Evolutionary conservation across 2,888 invertebrate genomes (phyloP), one percentile per base, ranked within the genome.

Genomic region (Ormyrus labotus): DNA sequence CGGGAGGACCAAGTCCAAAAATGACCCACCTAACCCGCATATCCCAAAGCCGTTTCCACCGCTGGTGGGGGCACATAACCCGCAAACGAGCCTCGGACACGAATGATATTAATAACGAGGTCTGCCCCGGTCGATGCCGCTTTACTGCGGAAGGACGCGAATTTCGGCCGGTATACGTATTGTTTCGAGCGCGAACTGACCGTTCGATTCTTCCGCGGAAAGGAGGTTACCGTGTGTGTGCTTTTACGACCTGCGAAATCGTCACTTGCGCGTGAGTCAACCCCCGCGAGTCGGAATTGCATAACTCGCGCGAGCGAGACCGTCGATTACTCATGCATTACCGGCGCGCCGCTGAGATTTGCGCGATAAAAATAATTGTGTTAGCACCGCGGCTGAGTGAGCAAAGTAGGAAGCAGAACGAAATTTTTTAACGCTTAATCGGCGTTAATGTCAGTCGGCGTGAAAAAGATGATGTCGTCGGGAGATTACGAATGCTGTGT

Each of bases 81-180:
- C 48, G 50, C 64, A 64, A 64, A 48, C 64, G 34, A 60, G 60
- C 34, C 34, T 60, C 60, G 8, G 34, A 34, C 60, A 50, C 64
- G 8, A 64, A n/a, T 64, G 13, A 64, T 13, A 48, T 64, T 64
- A 50, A 48, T 64, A 64, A 8, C n/a, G 64, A 19, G 19, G 19
- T 19, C 19, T 19, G 19, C 19, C 19, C 19, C 48, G 64, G 50
- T 64, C 64, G 50, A 64, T 50, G 50, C 19, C 19, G 19, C 19
- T 19, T 19, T 19, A 19, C 19, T 19, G 13, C 13, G 60, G 60
- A 60, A 50, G 64, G 64, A 50, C 64, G 13, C 5, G 50, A 64
- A 64, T 50, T 64, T 64, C 19, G 64, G 13, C 8, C 48, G 2
- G 19, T 9, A 1, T n/a, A 11, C 13, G 64, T 64, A 48, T 13